These are phyloP conservation scores for Ptychobarbus kaznakovi DNA, from an alignment of 2,797 vertebrate species.

Conservation along the genomic window DNA sequence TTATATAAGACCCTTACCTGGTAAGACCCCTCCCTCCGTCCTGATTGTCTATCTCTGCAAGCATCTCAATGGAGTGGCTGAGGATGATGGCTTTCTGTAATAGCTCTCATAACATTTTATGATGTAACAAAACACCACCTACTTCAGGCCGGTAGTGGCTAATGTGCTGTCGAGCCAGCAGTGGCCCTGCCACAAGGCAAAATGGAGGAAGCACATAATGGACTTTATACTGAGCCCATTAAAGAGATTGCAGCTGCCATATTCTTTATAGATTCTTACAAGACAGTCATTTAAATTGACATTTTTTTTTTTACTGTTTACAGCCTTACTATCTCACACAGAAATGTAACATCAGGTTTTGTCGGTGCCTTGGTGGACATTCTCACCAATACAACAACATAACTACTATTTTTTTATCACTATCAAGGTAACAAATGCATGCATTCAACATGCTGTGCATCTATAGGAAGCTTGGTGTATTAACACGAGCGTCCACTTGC, in stretches of 20 bases:
- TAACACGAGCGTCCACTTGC: neutral
- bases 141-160: conserved; percentile 55
- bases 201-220: conserved; percentile 56
- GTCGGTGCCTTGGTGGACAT: neutral
- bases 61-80: conserved; percentile 51
- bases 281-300: neutral
- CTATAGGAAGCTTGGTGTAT: neutral
- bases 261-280: conserved; percentile 30
- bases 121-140: conserved; percentile 67
- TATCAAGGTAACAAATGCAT: neutral
- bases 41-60: conserved; percentile 43
- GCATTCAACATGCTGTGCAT: neutral
- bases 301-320: neutral
- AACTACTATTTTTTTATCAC: neutral
- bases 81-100: conserved; percentile 67
- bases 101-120: conserved; percentile 70
- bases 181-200: conserved; percentile 45
- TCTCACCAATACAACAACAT: neutral
- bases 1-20: conserved; percentile 48
- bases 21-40: neutral
- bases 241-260: conserved; percentile 37
- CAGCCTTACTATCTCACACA: neutral
- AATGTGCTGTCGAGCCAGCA: conserved; percentile 51
- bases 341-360: neutral
- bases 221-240: conserved; percentile 28